Evolutionary conservation across 2,797 vertebrate species (phyloP).

Genomic region (Pseudochromis fuscus): DNA sequence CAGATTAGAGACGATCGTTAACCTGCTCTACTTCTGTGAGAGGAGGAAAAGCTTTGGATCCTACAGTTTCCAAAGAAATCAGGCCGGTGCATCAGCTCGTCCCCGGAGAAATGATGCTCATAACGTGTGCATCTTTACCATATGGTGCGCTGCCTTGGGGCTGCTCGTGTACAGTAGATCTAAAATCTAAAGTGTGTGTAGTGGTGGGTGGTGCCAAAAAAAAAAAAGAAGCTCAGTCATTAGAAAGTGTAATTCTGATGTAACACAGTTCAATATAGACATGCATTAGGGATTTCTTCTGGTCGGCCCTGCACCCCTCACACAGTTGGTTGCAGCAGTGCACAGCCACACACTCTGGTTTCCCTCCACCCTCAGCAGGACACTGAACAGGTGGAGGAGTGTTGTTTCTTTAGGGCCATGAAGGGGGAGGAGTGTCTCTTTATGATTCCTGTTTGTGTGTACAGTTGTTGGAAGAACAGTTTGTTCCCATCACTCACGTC

Average conservation of each 20-base stretch:
- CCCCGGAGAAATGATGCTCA: conserved; percentile 56
- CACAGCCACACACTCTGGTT: conserved; percentile 26
- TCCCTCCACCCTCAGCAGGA: conserved; percentile 59
- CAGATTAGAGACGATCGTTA: conserved; percentile 22
- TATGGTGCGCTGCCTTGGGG: conserved; percentile 41
- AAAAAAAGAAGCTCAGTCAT: not conserved
- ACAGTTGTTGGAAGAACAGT: conserved; percentile 68
- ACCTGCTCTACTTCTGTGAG: conserved; percentile 38
- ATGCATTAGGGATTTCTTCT: not conserved
- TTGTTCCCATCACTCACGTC: conserved; percentile 53
- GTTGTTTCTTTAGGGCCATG: conserved; percentile 59
- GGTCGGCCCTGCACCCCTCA: conserved; percentile 28
- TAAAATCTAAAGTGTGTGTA: conserved; percentile 15
- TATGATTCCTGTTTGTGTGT: conserved; percentile 65
- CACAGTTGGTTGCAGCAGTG: conserved; percentile 23
- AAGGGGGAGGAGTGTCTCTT: conserved; percentile 44
- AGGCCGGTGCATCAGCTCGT: conserved; percentile 40
- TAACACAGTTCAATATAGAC: conserved; percentile 16
- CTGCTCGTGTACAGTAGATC: conserved; percentile 15
- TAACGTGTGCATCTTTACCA: conserved; percentile 52
- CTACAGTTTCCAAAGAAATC: conserved; percentile 37
- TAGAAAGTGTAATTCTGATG: conserved; percentile 19
- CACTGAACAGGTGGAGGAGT: conserved; percentile 78
- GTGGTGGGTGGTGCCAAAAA: conserved; percentile 1
- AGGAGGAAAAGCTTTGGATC: conserved; percentile 6